Percentiles rank a stretch among this genome's conserved stretches.
Conservation (phyloP, 2,113 vertebrate genomes). For the Coturnix japonica region DNA sequence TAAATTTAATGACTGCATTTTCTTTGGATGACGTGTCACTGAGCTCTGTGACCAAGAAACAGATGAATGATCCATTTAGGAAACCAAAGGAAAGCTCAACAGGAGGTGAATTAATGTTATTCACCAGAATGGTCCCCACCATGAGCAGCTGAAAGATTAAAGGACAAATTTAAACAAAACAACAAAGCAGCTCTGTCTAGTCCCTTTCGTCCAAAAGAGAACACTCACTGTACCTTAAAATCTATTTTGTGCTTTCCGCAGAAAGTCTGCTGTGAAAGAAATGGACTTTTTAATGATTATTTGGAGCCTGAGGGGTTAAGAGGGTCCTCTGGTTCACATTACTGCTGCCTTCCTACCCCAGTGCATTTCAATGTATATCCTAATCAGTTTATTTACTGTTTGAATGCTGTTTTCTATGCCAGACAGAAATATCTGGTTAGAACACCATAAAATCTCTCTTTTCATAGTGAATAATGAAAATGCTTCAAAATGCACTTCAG, state of each 20-base stretch:
- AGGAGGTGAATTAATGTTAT: neutral
- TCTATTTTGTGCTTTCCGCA: constrained; percentile 1
- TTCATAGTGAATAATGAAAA: constrained; percentile 22
- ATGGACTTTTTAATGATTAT: constrained; percentile 15
- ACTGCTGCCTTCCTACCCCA: constrained; percentile 10
- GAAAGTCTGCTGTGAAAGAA: constrained; percentile 50
- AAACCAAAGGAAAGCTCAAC: neutral
- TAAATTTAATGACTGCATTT: neutral
- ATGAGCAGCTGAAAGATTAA: neutral
- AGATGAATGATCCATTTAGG: neutral
- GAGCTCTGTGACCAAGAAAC: neutral
- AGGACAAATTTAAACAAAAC: constrained; percentile 6
- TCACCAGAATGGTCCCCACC: neutral
- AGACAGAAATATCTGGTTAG: neutral
- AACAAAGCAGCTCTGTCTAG: neutral
- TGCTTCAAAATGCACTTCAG: constrained; percentile 19
- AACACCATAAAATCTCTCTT: neutral
- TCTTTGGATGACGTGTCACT: neutral
- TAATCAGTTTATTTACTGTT: constrained; percentile 42
- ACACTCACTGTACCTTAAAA: constrained; percentile 23
- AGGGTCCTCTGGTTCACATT: constrained; percentile 11
- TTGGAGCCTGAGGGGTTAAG: constrained; percentile 26
- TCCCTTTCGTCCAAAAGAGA: constrained; percentile 5
- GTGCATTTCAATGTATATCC: constrained; percentile 1
- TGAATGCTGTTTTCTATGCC: constrained; percentile 8